Conservation (phyloP, 2,113 vertebrate genomes). For the Amphiprion ocellaris region DNA sequence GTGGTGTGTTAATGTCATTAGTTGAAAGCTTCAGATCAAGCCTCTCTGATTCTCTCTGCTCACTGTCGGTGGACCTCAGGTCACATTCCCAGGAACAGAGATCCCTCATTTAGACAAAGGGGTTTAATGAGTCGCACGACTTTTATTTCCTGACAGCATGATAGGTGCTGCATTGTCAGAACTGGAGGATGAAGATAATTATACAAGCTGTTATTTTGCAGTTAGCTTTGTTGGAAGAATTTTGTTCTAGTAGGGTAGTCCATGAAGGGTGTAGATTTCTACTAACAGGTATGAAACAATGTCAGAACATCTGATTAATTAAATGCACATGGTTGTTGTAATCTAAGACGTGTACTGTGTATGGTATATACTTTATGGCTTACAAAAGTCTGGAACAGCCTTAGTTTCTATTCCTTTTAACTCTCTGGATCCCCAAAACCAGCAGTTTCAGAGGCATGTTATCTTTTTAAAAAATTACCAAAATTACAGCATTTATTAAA, state of each 20-base stretch:
- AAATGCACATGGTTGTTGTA: background rate
- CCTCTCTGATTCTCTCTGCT: slow-evolving; percentile 26
- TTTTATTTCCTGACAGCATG: slow-evolving; percentile 59
- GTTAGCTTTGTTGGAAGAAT: slow-evolving; percentile 23
- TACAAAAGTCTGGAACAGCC: background rate
- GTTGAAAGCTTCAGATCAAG: slow-evolving; percentile 58
- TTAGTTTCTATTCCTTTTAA: no score
- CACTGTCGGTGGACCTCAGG: slow-evolving; percentile 13
- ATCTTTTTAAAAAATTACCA: no score
- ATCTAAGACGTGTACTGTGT: background rate
- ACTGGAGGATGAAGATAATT: slow-evolving; percentile 23
- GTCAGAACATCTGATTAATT: background rate
- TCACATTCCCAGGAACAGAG: slow-evolving; percentile 40
- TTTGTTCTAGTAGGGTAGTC: background rate
- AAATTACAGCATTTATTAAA: no score
- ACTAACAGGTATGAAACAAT: background rate
- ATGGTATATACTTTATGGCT: background rate
- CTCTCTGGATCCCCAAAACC: no score
- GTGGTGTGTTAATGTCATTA: slow-evolving; percentile 41
- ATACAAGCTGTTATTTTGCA: slow-evolving; percentile 38
- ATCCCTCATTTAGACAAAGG: slow-evolving; percentile 55
- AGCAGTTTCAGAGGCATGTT: no score
- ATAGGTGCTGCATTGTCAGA: slow-evolving; percentile 20
- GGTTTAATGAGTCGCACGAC: slow-evolving; percentile 66
- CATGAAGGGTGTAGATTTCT: background rate